phyloP scores from a whole-genome alignment of 2,113 vertebrate genomes.

The Apteryx owenii region DNA sequence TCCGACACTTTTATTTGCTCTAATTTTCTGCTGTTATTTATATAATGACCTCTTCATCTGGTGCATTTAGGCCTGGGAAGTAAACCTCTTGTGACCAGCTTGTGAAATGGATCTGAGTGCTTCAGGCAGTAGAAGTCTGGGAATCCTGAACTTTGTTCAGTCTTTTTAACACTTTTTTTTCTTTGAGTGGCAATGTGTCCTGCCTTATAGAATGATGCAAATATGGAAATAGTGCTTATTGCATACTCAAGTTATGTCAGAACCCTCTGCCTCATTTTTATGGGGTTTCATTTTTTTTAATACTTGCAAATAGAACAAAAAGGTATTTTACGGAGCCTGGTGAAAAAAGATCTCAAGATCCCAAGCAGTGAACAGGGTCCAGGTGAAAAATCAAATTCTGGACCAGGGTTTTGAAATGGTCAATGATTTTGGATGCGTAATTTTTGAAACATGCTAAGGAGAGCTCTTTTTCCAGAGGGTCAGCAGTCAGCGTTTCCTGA shows the following conservation, averaged over 20 bases:
- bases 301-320: background rate
- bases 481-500: background rate
- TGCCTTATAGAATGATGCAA: background rate
- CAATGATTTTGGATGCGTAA: background rate
- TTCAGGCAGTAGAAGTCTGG: background rate
- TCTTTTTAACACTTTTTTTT: background rate
- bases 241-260: background rate
- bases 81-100: background rate
- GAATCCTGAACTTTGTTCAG: background rate
- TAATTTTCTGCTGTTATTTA: conserved; percentile 34
- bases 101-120: background rate
- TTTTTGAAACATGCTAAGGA: background rate
- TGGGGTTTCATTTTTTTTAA: background rate
- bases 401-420: background rate
- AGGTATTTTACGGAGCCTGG: background rate
- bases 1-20: conserved; percentile 15
- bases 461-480: background rate
- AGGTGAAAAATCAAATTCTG: background rate
- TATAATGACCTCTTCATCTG: conserved; percentile 34
- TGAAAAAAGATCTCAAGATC: background rate
- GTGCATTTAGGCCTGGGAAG: conserved; percentile 6
- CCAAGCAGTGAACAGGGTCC: background rate
- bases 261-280: background rate
- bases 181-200: background rate
- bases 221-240: background rate